Conservation (phyloP, 2,113 vertebrate species). For the Felis chaus region DNA sequence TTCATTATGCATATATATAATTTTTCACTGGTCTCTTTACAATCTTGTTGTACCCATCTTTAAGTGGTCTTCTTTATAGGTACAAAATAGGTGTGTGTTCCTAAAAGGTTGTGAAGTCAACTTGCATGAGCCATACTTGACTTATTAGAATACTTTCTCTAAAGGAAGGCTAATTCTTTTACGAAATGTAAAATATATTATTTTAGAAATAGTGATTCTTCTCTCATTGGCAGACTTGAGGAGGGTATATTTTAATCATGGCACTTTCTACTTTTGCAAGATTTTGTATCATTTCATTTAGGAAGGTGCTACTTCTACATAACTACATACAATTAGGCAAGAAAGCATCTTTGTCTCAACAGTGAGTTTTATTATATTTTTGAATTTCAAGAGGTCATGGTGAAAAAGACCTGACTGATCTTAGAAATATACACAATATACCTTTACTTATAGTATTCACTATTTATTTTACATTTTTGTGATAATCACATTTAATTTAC, state of each 20-base stretch:
- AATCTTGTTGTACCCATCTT: not conserved
- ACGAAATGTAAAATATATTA: conserved; percentile 2
- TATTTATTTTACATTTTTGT: not conserved
- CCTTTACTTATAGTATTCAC: conserved; percentile 9
- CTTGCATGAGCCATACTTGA: conserved; percentile 14
- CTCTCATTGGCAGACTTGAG: not conserved
- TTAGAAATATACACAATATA: not conserved
- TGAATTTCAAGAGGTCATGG: not conserved
- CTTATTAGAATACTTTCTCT: not conserved
- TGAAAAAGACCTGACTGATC: not conserved
- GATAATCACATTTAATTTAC: conserved; percentile 26
- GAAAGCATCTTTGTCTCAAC: not conserved
- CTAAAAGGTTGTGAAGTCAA: conserved; percentile 2
- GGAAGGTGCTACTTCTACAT: not conserved
- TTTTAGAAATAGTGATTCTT: conserved; percentile 34
- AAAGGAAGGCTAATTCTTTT: conserved; percentile 28
- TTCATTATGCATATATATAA: not conserved
- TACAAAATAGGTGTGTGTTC: conserved; percentile 1
- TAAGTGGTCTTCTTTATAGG: conserved; percentile 12
- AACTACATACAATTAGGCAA: not conserved
- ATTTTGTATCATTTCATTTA: not conserved
- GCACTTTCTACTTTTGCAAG: not conserved
- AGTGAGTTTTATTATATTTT: not conserved
- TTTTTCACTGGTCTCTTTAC: not conserved
- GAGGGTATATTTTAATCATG: conserved; percentile 8